Base-by-base conservation (phyloP, 2,888 invertebrate species). In the Nysson spinosus region DNA sequence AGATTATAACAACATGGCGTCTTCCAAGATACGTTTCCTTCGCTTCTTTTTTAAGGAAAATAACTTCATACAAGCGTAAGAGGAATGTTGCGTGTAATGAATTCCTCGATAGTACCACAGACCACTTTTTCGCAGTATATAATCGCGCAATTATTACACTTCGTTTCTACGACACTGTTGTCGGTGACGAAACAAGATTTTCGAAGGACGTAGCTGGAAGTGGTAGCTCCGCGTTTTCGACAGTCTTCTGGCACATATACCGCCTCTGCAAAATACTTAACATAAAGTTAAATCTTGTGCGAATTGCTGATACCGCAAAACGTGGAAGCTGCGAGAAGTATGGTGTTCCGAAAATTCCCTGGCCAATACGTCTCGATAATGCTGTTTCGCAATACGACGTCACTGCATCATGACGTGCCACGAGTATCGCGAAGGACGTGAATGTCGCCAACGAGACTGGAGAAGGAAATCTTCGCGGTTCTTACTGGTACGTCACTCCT, bases 391-490 rank as follows among this genome's bases (percentile, higher is more conserved):
- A 34, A 56, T 4, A 63, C 28, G 39, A 54, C 62, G 58, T 69
- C 69, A 69, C 39, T 39, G 26, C 34, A 35, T 32, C 17, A 20
- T 44, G 55, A 68, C 60, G 51, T 40, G 42, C 51, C 35, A 46
- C 30, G 30, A 50, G 60, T 62, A 52, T 65, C 39, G 52, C 9
- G 66, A 62, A 64, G 47, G 49, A 61, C 60, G 16, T n/a, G 37
- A 32, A 37, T 19, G 34, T 60, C 47, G 46, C 46, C 37, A 26
- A 40, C 7, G 24, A n/a, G 2, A 14, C 24, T 32, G 30, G 12
- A 37, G 30, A 12, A 52, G 22, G 17, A 52, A 60, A 42, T 49
- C 14, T 55, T 30, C 12, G 9, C 5, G 5, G 7, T 24, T n/a
- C n/a, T n/a, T n/a, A n/a, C 7, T 6, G 19, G 22, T 37, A 26